phyloP scores from a whole-genome alignment of 2,113 vertebrate genomes.

The Grantiella picta region DNA sequence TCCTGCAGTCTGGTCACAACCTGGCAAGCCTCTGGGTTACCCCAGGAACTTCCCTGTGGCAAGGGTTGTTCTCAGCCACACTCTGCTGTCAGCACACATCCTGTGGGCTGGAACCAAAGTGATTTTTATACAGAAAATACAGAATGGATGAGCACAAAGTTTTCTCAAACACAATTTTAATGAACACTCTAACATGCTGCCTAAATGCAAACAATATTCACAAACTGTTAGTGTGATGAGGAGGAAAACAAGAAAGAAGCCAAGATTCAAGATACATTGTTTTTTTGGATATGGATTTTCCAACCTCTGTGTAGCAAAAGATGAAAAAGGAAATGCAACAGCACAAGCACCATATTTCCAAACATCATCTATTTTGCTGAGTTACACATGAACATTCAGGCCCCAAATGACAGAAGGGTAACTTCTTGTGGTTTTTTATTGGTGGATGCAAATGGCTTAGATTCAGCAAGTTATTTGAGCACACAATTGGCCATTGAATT shows the following conservation, averaged over 20 bases:
- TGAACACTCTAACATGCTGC: not conserved
- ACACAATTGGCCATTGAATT: conserved; percentile 17
- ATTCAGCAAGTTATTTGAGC: conserved; percentile 17
- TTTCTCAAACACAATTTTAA: not conserved
- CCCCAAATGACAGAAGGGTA: not conserved
- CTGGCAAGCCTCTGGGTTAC: not conserved
- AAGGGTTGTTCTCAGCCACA: accelerated
- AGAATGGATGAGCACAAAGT: not conserved
- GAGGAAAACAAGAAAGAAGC: not conserved
- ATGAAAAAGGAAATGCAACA: not conserved
- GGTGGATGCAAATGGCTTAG: not conserved
- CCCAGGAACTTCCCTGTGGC: not conserved
- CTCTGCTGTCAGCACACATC: not conserved
- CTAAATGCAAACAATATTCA: not conserved
- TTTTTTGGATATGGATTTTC: not conserved
- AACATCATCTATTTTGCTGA: not conserved
- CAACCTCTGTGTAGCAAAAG: not conserved
- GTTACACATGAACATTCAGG: not conserved
- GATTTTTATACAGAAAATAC: not conserved
- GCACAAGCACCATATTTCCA: not conserved
- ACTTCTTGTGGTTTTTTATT: not conserved
- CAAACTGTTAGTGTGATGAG: not conserved
- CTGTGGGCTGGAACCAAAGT: not conserved
- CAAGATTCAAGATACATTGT: not conserved
- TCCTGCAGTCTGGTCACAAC: not conserved